These are phyloP conservation scores for Apaloderma vittatum DNA, from an alignment of 2,113 vertebrate genomes.

Conservation along the genomic window DNA sequence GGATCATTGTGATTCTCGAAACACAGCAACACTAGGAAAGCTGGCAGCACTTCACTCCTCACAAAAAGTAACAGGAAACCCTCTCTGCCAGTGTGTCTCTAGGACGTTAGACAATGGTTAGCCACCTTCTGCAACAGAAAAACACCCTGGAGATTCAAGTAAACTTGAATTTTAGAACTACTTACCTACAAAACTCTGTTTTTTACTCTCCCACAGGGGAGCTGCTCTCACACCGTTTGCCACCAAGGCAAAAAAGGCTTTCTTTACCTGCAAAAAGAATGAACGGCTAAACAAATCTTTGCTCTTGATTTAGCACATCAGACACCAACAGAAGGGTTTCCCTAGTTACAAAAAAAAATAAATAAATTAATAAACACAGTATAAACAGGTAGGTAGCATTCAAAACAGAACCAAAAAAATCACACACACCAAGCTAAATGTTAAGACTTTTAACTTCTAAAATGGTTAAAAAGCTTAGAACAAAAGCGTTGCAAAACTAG, in stretches of 20 bases:
- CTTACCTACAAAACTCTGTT: conserved; percentile 99
- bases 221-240: conserved; percentile 97
- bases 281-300: not conserved
- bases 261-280: conserved; percentile 88
- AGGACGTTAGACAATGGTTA: not conserved
- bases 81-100: not conserved
- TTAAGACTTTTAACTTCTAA: not conserved
- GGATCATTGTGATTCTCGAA: not conserved
- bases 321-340: not conserved
- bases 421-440: not conserved
- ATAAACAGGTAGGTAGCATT: not conserved
- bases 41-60: not conserved
- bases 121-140: not conserved
- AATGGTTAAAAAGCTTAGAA: not conserved
- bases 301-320: not conserved
- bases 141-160: not conserved
- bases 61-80: not conserved
- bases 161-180: not conserved
- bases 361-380: not conserved
- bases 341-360: not conserved
- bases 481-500: not conserved
- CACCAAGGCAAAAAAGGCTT: conserved; percentile 97
- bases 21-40: not conserved
- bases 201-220: conserved; percentile 97
- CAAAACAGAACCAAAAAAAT: not conserved